Evolutionary conservation across 2,888 invertebrate genomes (phyloP).

Genomic region (Andrena camellia): DNA sequence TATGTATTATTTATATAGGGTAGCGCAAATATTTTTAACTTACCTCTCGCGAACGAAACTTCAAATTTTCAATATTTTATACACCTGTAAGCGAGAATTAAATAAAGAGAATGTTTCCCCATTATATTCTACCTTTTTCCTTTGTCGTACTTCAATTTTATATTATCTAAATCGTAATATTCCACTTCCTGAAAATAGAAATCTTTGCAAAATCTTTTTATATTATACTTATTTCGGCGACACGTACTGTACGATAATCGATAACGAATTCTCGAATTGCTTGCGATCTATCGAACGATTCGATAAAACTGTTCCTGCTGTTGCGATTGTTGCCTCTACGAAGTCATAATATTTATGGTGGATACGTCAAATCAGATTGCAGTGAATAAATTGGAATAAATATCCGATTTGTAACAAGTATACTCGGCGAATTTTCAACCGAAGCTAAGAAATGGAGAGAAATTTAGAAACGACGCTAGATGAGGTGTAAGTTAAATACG

Average conservation of each 20-base stretch:
- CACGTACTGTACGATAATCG: slow-evolving; percentile 30
- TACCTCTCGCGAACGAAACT: neutral
- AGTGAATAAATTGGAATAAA: slow-evolving; percentile 1
- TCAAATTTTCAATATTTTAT: too few species aligned
- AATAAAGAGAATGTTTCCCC: neutral
- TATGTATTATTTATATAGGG: slow-evolving; percentile 51
- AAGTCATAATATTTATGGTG: neutral
- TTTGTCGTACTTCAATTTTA: neutral
- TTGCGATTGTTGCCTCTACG: neutral
- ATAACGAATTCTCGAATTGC: slow-evolving; percentile 8
- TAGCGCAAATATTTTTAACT: slow-evolving; percentile 23
- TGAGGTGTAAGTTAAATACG: slow-evolving; percentile 76
- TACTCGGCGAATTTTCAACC: neutral
- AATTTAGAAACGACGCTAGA: slow-evolving; percentile 81
- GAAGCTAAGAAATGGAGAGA: slow-evolving; percentile 76
- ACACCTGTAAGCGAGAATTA: neutral
- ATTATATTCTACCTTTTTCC: neutral
- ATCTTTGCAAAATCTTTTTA: neutral
- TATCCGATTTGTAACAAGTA: neutral
- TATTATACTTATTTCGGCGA: slow-evolving; percentile 2
- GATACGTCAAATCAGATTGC: neutral
- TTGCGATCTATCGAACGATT: slow-evolving; percentile 48
- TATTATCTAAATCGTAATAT: neutral
- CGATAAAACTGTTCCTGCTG: slow-evolving; percentile 43
- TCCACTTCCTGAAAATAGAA: neutral